These are phyloP conservation scores for Stegodyphus mimosarum DNA, from an alignment of 1,140 invertebrate species.

Conservation along the genomic window DNA sequence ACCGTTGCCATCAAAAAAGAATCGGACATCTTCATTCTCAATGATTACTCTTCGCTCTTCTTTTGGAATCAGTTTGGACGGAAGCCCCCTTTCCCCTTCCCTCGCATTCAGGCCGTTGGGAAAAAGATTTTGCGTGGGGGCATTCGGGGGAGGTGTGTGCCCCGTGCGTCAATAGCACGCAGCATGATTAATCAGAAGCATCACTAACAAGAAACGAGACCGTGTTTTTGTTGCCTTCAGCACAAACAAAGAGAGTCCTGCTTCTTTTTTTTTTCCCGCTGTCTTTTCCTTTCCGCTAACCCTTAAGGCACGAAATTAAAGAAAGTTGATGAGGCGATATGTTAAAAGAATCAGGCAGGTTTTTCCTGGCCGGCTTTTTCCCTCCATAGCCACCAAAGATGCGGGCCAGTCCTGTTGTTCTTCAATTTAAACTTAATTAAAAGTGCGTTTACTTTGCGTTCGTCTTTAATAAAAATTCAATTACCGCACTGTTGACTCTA, in stretches of 20 bases:
- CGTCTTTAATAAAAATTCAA: slow-evolving; percentile 61
- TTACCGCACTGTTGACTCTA: slow-evolving; percentile 60
- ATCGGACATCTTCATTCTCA: slow-evolving; percentile 49
- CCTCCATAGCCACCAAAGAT: slow-evolving; percentile 22
- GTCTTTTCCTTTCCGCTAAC: slow-evolving; percentile 53
- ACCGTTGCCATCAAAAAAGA: slow-evolving; percentile 57
- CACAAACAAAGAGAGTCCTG: slow-evolving; percentile 55
- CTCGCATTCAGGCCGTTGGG: slow-evolving; percentile 20
- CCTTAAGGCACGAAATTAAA: slow-evolving; percentile 61
- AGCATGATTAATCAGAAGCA: slow-evolving; percentile 60
- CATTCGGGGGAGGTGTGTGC: slow-evolving; percentile 10
- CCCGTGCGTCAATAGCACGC: slow-evolving; percentile 59
- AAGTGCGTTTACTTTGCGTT: slow-evolving; percentile 61
- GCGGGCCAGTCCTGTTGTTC: slow-evolving; percentile 60
- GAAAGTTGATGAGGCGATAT: slow-evolving; percentile 60
- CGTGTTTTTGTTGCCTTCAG: slow-evolving; percentile 60
- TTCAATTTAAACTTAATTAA: slow-evolving; percentile 62
- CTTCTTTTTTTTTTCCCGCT: slow-evolving; percentile 31
- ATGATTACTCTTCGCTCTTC: slow-evolving; percentile 55
- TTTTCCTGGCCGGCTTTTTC: slow-evolving; percentile 54
- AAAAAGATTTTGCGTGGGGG: slow-evolving; percentile 41
- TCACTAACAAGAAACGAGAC: slow-evolving; percentile 58
- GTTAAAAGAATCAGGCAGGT: slow-evolving; percentile 59
- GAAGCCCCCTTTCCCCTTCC: slow-evolving; percentile 5
- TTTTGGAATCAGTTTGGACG: slow-evolving; percentile 52